A percentile compares a stretch with the other conserved stretches of the same genome.
Conservation (phyloP, 2,797 vertebrate genomes). For the Accipiter superciliosus region DNA sequence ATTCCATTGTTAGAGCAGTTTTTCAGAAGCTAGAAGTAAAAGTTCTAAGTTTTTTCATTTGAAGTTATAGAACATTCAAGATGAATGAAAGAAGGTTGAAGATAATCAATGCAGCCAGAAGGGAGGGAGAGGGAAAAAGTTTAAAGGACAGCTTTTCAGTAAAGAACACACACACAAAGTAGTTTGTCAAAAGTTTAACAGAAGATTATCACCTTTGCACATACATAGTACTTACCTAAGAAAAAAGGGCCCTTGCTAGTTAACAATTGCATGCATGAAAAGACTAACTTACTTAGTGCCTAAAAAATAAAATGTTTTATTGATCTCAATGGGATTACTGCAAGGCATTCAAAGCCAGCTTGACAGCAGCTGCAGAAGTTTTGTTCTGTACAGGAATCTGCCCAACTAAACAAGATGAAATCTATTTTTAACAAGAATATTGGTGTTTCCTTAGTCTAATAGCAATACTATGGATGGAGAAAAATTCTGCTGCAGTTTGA, state of each 20-base stretch:
- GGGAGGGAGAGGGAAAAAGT: fast-evolving
- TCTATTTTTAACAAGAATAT: neutral
- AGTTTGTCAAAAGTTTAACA: neutral
- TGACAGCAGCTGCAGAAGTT: neutral
- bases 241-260: fast-evolving
- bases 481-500: neutral
- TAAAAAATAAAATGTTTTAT: neutral
- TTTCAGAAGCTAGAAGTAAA: neutral
- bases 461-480: neutral
- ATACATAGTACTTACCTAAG: neutral
- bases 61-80: neutral
- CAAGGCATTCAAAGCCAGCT: neutral
- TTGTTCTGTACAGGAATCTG: neutral
- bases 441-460: fast-evolving
- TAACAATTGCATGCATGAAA: neutral
- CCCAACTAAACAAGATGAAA: neutral
- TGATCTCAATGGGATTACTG: neutral
- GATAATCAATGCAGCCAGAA: neutral
- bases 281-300: neutral
- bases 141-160: neutral
- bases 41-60: neutral
- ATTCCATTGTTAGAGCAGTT: slow-evolving; percentile 6
- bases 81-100: neutral
- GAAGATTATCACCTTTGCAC: neutral
- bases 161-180: neutral